Base-by-base conservation (phyloP, 2,113 vertebrate genomes). In the Erpornis zantholeuca region DNA sequence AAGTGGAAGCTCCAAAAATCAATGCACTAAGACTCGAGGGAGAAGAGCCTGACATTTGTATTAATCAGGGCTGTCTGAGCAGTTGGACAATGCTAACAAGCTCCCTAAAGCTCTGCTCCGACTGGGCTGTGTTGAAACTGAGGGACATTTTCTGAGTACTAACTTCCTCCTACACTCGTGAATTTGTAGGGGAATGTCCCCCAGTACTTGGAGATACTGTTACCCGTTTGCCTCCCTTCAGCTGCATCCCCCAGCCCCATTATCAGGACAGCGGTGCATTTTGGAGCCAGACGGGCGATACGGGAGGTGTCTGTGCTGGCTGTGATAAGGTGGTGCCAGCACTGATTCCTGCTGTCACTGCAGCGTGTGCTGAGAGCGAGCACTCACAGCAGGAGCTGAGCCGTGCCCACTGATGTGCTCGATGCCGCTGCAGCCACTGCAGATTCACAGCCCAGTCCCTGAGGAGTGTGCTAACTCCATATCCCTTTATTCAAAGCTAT, bases 291-390 rank as follows among this genome's bases (percentile, higher is more conserved):
- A 9, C 31, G 2, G 12, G 28, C 0, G 56, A 54, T 90, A 69
- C 8, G 1, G 54, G 89, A 70, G 91, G 73, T 80, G 77, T 76
- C 76, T n/a, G 76, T 2, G 0, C 4, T 3, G 69, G 69, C 60
- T 52, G 68, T 19, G 88, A 90, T 63, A 83, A 59, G 1, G 64
- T 6, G 71, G 80, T 84, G 88, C 88, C 80, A 35, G 66, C 12
- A 0, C 72, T 24, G 49, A 52, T 42, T 66, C 2, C 90, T 21
- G 78, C 57, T 50, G 86, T 78, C 76, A 7, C 60, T 35, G 60
- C 59, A 35, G 66, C 1, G 1, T 25, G 7, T 2, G 10, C 70
- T 1, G 11, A n/a, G 54, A 35, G 61, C 2, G 1, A 70, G 42
- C 14, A 0, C 76, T 25, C 66, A 4, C 5, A 45, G 92, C 57